Evolutionary conservation across 64 coral and sea anemone species (phyloP), one percentile per base, ranked within the genome.

Genomic region (Pocillopora damicornis): DNA sequence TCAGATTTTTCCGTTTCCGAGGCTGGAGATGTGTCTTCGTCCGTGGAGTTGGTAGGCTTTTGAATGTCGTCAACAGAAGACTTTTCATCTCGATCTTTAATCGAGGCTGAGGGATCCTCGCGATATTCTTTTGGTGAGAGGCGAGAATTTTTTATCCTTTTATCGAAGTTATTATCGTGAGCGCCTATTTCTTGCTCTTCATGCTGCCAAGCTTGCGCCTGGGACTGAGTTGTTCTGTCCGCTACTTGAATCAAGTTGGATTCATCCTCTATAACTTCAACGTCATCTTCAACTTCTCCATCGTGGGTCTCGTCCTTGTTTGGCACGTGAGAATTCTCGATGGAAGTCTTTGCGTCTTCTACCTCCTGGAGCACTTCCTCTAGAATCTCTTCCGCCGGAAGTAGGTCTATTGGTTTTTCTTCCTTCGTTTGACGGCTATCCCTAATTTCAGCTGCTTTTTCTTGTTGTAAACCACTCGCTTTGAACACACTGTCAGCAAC

Each of bases 381-480:
- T 10, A 78, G 18, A 37, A 91, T 15, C 30, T 92, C 90, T 77
- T 92, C 90, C 5, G 62, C 64, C 75, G 90, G 45, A 73, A 58
- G 20, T 20, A 79, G 17, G 45, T 87, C 90, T 51, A 79, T 17
- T 20, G 76, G 61, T 9, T 87, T 87, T 10, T 77, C 76, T 15
- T 60, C 61, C 59, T 59, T 68, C 12, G 83, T 79, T 18, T 78
- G 61, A 64, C 63, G 74, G 13, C n/a, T 61, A 4, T 92, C 90
- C 20, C 15, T 73, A 10, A 92, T 38, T 67, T 87, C 86, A 8
- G 79, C 90, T 36, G 82, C 90, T 67, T 86, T 76, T 60, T 92
- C 90, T 15, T 56, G 42, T 45, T 79, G 75, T 75, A 87, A 72
- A 0, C 90, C 90, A 25, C 75, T 92, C 8, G 90, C 90, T 18